Evolutionary conservation across 2,113 vertebrate genomes (phyloP).

Genomic region (Muntiacus muntjak): DNA sequence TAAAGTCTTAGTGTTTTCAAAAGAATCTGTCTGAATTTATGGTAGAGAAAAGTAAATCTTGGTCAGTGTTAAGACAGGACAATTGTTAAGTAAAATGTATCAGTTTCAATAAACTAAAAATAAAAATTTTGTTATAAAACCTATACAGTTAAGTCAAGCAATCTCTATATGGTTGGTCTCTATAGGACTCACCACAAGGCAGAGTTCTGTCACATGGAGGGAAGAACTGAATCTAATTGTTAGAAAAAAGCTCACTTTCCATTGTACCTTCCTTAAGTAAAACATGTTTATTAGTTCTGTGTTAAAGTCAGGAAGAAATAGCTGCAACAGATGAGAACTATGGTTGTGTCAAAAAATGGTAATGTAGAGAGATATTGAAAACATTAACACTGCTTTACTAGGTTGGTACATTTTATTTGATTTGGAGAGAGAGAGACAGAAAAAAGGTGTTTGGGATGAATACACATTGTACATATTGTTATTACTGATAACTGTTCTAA

Average conservation of each 20-base stretch:
- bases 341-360: no score
- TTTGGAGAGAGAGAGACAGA: background rate
- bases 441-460: background rate
- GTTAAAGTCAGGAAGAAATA: background rate
- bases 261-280: background rate
- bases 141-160: background rate
- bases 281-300: background rate
- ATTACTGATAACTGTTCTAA: background rate
- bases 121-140: background rate
- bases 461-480: background rate
- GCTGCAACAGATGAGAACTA: background rate
- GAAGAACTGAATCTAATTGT: background rate
- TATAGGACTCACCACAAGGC: background rate
- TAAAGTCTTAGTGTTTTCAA: background rate
- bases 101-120: background rate
- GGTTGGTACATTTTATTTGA: background rate
- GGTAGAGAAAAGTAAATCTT: background rate
- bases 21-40: background rate
- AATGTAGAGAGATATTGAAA: background rate
- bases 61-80: background rate
- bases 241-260: background rate
- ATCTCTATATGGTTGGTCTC: background rate
- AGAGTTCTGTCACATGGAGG: background rate
- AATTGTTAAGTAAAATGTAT: background rate
- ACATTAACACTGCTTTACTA: rapidly evolving